Conservation (phyloP, 2,113 vertebrate species). For the Cervus canadensis region DNA sequence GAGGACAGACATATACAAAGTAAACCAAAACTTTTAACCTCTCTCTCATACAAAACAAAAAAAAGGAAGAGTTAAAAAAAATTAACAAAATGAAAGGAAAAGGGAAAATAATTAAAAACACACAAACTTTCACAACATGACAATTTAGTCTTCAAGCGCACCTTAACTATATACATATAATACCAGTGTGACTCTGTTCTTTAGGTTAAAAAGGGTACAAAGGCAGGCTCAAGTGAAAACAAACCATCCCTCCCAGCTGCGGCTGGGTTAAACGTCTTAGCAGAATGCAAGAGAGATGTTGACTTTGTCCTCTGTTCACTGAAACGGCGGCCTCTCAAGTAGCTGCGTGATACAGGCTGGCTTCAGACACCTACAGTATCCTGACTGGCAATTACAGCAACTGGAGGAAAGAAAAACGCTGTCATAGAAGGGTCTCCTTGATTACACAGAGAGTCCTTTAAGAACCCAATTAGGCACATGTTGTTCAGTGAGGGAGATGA, state of each 20-base stretch:
- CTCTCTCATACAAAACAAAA: conserved; percentile 86
- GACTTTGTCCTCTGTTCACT: not conserved
- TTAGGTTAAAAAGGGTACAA: conserved; percentile 96
- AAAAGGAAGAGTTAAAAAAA: conserved; percentile 67
- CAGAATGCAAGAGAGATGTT: not conserved
- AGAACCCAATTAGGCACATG: not conserved
- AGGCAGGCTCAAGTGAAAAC: conserved; percentile 97
- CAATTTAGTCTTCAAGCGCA: conserved; percentile 94
- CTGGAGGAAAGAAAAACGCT: not conserved
- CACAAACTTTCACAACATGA: conserved; percentile 97
- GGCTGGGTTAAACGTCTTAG: not conserved
- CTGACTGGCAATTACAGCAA: not conserved
- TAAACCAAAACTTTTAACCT: conserved; percentile 89
- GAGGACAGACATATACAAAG: not conserved
- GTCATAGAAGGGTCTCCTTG: not conserved
- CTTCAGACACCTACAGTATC: not conserved
- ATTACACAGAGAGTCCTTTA: not conserved
- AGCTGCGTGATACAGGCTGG: not conserved
- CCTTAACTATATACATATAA: conserved; percentile 97
- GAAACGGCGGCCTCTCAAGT: not conserved
- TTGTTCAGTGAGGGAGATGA: not conserved
- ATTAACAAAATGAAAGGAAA: conserved; percentile 71
- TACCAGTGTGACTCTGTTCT: conserved; percentile 96
- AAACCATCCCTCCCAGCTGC: conserved; percentile 67
- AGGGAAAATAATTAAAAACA: conserved; percentile 79